These are phyloP conservation scores for Calyptomena viridis DNA, from an alignment of 2,113 vertebrate species.

Conservation along the genomic window DNA sequence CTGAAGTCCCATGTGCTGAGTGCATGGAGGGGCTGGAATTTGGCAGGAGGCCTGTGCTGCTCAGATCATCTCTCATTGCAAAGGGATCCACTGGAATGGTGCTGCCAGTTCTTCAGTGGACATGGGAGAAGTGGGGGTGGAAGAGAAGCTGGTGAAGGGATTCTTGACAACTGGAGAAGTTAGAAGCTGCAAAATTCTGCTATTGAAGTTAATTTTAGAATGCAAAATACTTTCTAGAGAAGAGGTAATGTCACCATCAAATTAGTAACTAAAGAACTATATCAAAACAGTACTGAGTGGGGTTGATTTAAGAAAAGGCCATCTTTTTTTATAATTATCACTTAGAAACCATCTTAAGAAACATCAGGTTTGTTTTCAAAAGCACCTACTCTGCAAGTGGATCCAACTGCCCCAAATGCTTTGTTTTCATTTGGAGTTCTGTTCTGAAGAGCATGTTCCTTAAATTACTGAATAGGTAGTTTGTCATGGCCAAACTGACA, in stretches of 20 bases:
- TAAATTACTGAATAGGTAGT: background rate
- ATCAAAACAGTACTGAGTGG: background rate
- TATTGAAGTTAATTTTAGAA: background rate
- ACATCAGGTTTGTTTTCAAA: background rate
- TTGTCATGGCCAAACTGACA: background rate
- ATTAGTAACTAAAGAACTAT: background rate
- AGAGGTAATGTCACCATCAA: background rate
- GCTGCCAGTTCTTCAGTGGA: conserved; percentile 34
- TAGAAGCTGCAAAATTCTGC: background rate
- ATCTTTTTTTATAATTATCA: background rate
- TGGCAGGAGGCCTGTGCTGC: conserved; percentile 72
- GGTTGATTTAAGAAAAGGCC: background rate
- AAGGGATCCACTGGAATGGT: conserved; percentile 75
- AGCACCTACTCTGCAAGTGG: background rate
- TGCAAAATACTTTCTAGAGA: background rate
- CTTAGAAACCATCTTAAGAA: background rate
- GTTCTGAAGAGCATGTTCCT: background rate
- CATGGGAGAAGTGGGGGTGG: background rate
- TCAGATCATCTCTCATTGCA: conserved; percentile 69
- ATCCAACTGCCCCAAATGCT: background rate
- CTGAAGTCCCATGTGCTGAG: conserved; percentile 72
- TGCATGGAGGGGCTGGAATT: conserved; percentile 69
- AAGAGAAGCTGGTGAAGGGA: background rate
- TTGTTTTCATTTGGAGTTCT: background rate
- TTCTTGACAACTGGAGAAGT: background rate